Conservation (phyloP, 2,797 vertebrate species). For the Artibeus jamaicensis region DNA sequence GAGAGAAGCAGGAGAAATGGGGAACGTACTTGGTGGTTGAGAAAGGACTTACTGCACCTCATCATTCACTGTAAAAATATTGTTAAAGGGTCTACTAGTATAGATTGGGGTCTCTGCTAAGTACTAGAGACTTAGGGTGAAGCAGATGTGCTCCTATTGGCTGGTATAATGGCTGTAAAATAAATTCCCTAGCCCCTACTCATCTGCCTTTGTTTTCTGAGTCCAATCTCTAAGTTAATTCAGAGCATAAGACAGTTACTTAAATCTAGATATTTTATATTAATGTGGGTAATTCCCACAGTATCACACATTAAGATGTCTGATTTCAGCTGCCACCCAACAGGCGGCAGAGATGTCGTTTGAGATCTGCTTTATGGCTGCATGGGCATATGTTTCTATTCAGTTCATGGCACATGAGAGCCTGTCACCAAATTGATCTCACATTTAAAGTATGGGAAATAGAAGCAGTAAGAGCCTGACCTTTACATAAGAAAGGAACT, state of each 20-base stretch:
- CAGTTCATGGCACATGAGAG: conserved; percentile 66
- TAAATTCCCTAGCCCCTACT: not conserved
- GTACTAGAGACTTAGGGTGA: not conserved
- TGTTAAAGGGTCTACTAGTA: not conserved
- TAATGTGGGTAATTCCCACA: conserved; percentile 76
- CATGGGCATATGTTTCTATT: conserved; percentile 73
- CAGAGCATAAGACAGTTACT: conserved; percentile 70
- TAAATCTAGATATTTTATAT: conserved; percentile 79
- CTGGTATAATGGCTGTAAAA: not conserved
- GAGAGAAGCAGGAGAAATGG: conserved; percentile 15
- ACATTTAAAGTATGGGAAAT: conserved; percentile 39
- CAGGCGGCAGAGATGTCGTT: conserved; percentile 65
- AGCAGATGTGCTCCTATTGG: accelerated
- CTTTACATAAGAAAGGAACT: conserved; percentile 1
- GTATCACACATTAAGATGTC: conserved; percentile 76
- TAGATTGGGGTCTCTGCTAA: not conserved
- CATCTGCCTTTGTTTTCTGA: conserved; percentile 48
- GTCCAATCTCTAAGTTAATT: conserved; percentile 69
- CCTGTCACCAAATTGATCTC: conserved; percentile 60
- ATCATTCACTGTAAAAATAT: not conserved
- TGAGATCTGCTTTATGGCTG: conserved; percentile 65
- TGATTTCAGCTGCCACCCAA: conserved; percentile 77
- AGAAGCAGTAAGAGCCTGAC: conserved; percentile 32
- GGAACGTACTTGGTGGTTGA: not conserved
- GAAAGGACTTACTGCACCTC: not conserved